Conservation (phyloP, 1,140 invertebrate genomes). For the Leptinotarsa defecta region DNA sequence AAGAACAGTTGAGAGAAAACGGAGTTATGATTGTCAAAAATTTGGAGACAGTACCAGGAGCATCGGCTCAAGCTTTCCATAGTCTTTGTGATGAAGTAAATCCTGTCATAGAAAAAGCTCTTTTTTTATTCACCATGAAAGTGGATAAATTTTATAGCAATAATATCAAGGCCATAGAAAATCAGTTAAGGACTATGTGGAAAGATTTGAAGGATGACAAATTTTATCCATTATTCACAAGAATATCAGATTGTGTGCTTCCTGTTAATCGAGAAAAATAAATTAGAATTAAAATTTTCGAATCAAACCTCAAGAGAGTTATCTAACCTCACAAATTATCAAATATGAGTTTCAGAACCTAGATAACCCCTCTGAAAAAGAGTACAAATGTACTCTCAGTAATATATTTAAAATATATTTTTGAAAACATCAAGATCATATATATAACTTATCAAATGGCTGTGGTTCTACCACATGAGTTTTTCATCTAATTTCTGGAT, state of each 20-base stretch:
- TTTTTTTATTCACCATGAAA: conserved; percentile 60
- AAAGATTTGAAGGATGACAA: conserved; percentile 44
- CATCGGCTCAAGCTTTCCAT: conserved; percentile 61
- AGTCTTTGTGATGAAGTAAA: conserved; percentile 61
- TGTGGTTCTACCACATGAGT: no score
- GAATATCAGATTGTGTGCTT: conserved; percentile 45
- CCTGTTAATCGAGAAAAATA: conserved; percentile 10
- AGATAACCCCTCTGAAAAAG: no score
- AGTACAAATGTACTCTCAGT: no score
- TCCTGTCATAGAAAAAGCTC: conserved; percentile 57
- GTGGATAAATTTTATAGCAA: conserved; percentile 37
- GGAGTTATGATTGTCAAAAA: conserved; percentile 57
- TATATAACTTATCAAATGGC: no score
- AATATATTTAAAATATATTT: no score
- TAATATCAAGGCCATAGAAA: conserved; percentile 34
- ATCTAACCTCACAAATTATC: no score
- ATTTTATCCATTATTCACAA: conserved; percentile 48
- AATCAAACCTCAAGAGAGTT: no score
- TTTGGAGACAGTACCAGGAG: conserved; percentile 56
- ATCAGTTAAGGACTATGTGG: conserved; percentile 42
- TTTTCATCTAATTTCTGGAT: no score
- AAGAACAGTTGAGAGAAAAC: conserved; percentile 41
- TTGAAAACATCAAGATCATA: no score
- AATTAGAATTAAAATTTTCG: no score
- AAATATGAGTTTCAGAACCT: no score